Percentiles rank a stretch among this genome's conserved stretches.
Evolutionary conservation across 1,140 invertebrate species (phyloP).

Genomic region (Saxidomus purpurata): DNA sequence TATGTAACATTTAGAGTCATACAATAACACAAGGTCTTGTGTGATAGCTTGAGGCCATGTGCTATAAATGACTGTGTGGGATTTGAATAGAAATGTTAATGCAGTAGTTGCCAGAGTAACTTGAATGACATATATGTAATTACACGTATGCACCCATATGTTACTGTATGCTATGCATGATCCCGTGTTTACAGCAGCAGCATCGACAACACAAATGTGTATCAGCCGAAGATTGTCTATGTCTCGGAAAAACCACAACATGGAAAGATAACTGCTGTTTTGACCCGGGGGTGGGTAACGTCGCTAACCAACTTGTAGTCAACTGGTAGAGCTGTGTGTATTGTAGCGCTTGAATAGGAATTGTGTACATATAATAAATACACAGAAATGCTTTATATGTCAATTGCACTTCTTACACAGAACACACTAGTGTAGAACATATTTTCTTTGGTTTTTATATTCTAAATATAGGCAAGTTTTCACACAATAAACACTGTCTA

Average conservation of each 20-base stretch:
- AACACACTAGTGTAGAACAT: background rate
- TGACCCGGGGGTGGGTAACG: conserved; percentile 61
- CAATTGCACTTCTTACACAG: background rate
- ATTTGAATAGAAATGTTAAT: too few species aligned
- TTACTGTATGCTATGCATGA: conserved; percentile 33
- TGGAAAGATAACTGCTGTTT: conserved; percentile 68
- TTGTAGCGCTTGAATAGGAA: background rate
- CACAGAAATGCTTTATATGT: conserved; percentile 29
- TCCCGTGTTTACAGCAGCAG: conserved; percentile 35
- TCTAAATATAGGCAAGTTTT: background rate
- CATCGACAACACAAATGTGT: conserved; percentile 30
- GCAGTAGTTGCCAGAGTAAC: too few species aligned
- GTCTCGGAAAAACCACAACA: conserved; percentile 32
- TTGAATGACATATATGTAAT: conserved; percentile 4
- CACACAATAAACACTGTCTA: too few species aligned
- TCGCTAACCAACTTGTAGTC: background rate
- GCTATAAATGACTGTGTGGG: too few species aligned
- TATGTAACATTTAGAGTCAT: too few species aligned
- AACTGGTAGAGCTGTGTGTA: background rate
- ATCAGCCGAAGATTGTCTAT: conserved; percentile 19
- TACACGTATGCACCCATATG: conserved; percentile 29
- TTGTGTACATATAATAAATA: background rate
- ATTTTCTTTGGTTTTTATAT: background rate
- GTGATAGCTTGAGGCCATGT: too few species aligned
- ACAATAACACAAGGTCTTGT: too few species aligned